These are phyloP conservation scores for Brevimyrus niger DNA, from an alignment of 2,113 vertebrate species.

Conservation along the genomic window DNA sequence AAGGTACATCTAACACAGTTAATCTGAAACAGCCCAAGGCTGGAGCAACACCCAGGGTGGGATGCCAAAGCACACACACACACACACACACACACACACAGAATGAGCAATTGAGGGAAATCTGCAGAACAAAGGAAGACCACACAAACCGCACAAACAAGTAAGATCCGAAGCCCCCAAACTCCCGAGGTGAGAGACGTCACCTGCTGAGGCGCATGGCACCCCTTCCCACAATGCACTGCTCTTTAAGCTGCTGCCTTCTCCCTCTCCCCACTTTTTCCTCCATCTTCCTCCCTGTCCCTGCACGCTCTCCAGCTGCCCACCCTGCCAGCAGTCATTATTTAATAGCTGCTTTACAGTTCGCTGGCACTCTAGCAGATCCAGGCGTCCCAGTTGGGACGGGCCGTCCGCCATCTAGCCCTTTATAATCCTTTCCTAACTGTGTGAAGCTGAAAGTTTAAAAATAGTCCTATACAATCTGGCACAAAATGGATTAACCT, in stretches of 20 bases:
- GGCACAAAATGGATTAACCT: background rate
- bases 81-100: background rate
- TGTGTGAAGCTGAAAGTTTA: background rate
- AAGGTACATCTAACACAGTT: background rate
- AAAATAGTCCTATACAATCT: background rate
- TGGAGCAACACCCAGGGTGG: background rate
- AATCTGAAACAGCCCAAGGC: background rate
- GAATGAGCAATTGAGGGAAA: background rate
- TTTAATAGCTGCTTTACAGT: constrained; percentile 10
- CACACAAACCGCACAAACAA: constrained; percentile 5
- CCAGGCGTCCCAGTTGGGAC: background rate
- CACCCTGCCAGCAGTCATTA: background rate
- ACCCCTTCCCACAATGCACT: no score
- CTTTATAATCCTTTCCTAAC: background rate
- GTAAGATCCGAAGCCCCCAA: background rate
- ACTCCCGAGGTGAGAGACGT: background rate
- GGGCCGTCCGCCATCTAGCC: background rate
- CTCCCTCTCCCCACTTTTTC: background rate
- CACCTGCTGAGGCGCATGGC: no score
- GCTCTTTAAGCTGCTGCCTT: background rate
- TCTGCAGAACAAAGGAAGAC: background rate
- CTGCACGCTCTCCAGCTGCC: background rate
- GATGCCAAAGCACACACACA: background rate
- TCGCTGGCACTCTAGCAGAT: background rate
- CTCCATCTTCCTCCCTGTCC: background rate